These are phyloP conservation scores for Nerophis lumbriciformis DNA, from an alignment of 2,113 vertebrate genomes.

Conservation along the genomic window DNA sequence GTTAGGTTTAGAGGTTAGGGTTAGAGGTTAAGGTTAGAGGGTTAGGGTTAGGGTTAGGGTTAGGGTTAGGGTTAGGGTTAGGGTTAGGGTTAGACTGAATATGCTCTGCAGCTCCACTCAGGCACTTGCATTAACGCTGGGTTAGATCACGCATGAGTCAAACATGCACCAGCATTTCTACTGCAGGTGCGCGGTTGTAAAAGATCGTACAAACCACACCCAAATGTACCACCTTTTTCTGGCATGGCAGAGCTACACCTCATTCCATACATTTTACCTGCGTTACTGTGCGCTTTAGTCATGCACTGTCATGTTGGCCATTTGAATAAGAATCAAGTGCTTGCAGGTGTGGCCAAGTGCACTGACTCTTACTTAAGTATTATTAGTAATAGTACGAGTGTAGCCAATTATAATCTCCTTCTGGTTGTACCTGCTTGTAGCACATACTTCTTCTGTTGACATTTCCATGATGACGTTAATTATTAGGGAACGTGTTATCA, in stretches of 20 bases:
- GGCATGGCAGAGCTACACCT: conserved; percentile 2
- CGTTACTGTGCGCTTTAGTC: background rate
- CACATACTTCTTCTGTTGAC: background rate
- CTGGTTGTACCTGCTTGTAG: conserved; percentile 17
- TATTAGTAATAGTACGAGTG: background rate
- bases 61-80: too few relatives aligned
- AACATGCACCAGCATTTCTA: too few relatives aligned
- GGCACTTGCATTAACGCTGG: conserved; percentile 1
- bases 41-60: too few relatives aligned
- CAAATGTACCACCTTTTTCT: background rate
- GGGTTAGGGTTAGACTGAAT: too few relatives aligned
- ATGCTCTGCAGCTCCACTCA: too few relatives aligned
- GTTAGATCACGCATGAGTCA: background rate
- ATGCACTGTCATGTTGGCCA: conserved; percentile 17
- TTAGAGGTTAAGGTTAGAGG: too few relatives aligned
- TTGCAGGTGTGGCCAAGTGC: conserved; percentile 21
- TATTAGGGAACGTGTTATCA: too few relatives aligned
- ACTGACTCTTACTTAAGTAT: conserved; percentile 1
- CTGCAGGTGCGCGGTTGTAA: conserved; percentile 10
- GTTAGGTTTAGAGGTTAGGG: too few relatives aligned
- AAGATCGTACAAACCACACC: conserved; percentile 4
- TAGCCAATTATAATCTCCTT: background rate
- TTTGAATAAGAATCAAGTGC: conserved; percentile 16
- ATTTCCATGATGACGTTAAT: too few relatives aligned
- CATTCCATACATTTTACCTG: conserved; percentile 40